Conservation (phyloP, 2,888 invertebrate genomes). For the Lumbricus terrestris region DNA sequence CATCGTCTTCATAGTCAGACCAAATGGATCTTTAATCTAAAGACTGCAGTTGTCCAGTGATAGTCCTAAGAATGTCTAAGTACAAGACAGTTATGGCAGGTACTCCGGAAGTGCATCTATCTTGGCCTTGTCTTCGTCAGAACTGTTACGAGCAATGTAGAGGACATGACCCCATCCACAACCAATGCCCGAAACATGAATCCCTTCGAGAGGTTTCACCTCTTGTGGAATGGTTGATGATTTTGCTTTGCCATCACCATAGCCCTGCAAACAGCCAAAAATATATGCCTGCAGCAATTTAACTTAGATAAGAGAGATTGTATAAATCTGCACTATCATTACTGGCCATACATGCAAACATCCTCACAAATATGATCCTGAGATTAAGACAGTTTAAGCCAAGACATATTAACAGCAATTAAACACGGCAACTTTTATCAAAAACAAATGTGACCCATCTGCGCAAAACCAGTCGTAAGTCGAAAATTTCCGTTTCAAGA, state of each 20-base stretch:
- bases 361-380: background rate
- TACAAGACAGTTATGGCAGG: background rate
- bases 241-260: conserved; percentile 79
- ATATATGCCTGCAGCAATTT: background rate
- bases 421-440: background rate
- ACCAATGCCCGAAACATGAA: conserved; percentile 74
- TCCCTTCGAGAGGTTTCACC: conserved; percentile 69
- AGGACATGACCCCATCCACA: conserved; percentile 85
- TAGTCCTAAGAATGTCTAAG: background rate
- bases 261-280: conserved; percentile 66
- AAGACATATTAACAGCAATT: background rate
- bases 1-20: background rate
- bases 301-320: background rate
- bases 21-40: background rate
- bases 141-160: conserved; percentile 68
- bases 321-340: background rate
- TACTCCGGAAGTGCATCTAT: conserved; percentile 65
- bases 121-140: conserved; percentile 68
- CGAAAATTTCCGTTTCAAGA: too few species aligned
- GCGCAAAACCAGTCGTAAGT: too few species aligned
- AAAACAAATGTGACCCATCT: too few species aligned
- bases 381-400: background rate
- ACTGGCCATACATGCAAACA: background rate
- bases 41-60: background rate
- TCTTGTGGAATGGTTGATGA: conserved; percentile 85